These are phyloP conservation scores for Ophiothrix spiculata DNA, from an alignment of 35 echinoderm and acorn worm species.

Conservation along the genomic window DNA sequence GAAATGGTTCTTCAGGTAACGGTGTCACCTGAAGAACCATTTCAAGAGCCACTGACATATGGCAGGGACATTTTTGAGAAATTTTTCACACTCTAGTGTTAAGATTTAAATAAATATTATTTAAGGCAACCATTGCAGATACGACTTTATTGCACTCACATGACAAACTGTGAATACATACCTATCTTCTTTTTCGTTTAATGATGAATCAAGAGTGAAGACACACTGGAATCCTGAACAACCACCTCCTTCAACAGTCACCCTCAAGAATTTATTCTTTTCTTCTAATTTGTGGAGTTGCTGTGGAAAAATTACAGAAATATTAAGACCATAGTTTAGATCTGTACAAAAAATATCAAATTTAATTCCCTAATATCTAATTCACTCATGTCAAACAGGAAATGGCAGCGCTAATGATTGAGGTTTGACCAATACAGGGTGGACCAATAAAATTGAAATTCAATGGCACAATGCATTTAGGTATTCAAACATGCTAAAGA, in stretches of 20 bases:
- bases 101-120: too few relatives aligned
- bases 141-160: too few relatives aligned
- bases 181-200: conserved; percentile 77
- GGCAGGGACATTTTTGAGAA: too few relatives aligned
- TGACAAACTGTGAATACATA: too few relatives aligned
- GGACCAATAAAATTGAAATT: too few relatives aligned
- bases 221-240: conserved; percentile 97
- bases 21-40: too few relatives aligned
- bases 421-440: too few relatives aligned
- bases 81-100: too few relatives aligned
- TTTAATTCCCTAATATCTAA: background rate
- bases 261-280: conserved; percentile 54
- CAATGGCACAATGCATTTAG: background rate
- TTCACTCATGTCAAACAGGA: background rate
- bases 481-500: too few relatives aligned
- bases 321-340: background rate
- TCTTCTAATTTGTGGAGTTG: conserved; percentile 58
- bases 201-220: conserved; percentile 68
- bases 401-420: background rate
- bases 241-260: conserved; percentile 94
- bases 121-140: too few relatives aligned
- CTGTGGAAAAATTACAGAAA: conserved; percentile 27
- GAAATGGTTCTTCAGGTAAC: too few relatives aligned
- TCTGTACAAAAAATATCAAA: background rate
- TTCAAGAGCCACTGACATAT: too few relatives aligned